Base-by-base conservation (phyloP, 1,140 invertebrate species). In the Antheraea pernyi region DNA sequence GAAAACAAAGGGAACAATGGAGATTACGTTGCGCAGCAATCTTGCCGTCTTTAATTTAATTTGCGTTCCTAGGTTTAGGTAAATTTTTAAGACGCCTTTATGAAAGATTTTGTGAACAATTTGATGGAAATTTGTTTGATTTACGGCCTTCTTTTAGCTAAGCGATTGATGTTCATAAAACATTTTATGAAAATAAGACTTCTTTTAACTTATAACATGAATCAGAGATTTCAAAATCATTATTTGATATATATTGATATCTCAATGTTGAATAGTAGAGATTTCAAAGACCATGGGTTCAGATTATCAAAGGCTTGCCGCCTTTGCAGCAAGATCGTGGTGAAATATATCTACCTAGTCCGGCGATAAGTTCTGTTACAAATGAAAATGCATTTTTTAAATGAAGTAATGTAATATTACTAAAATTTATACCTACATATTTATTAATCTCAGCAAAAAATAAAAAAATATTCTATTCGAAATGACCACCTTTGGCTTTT, bases 1-100 rank as follows among this genome's bases (percentile, higher is more conserved):
- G 46, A 53, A 53, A 53, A 53, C 46, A 53, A 53, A 53, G 46
- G 46, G 46, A 53, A 53, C 46, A 53, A 53, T 53, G 46, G 46
- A 53, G 46, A 53, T 53, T 53, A 53, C 46, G 46, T 11, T 53
- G 16, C 46, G 46, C 46, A 53, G 46, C 46, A 13, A 53, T 53
- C 16, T 16, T 13, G 11, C 46, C 46, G 16, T 13, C 46, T 53
- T 53, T 53, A 53, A 53, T 53, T 53, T 53, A 53, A 53, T 53
- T 53, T 53, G 16, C 46, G 46, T 53, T 53, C 16, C 46, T 53
- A 53, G 46, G 13, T 53, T 53, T 53, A 53, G 6, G 46, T 53
- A 16, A 11, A 53, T 53, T 53, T 53, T 53, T 53, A 53, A 53
- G 46, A 53, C 46, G 46, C 16, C 16, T 13, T 16, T 53, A 53